phyloP scores from a whole-genome alignment of 2,888 invertebrate genomes.

The Amphipoea oculea region DNA sequence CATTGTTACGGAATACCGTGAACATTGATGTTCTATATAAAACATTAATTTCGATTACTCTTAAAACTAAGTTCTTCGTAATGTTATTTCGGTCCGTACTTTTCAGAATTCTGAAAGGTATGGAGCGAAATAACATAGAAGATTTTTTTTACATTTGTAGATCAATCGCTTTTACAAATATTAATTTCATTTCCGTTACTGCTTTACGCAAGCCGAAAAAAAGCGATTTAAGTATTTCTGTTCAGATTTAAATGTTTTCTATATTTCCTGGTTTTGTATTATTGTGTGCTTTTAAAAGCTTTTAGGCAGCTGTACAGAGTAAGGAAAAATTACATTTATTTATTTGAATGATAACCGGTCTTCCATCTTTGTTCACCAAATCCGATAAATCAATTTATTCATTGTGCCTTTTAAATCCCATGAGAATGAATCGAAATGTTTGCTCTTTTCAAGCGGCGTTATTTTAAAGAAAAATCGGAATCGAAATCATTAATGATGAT shows the following conservation, averaged over 20 bases:
- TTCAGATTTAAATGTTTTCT: constrained; percentile 28
- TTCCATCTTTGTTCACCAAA: constrained; percentile 44
- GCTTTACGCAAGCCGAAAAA: constrained; percentile 11
- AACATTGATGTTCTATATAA: not conserved
- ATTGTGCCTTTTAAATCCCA: constrained; percentile 47
- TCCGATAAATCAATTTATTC: constrained; percentile 34
- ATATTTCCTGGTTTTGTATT: constrained; percentile 7
- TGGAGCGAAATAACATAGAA: not conserved
- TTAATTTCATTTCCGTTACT: constrained; percentile 24
- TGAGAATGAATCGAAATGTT: constrained; percentile 16
- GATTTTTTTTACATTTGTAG: not conserved
- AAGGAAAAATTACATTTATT: constrained; percentile 17
- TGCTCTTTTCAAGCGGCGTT: constrained; percentile 10
- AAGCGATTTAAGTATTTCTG: constrained; percentile 31
- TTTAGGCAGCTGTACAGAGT: constrained; percentile 27
- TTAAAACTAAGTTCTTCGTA: not conserved
- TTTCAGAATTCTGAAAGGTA: not conserved
- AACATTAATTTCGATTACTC: not conserved
- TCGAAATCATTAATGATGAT: not conserved
- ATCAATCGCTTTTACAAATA: not conserved
- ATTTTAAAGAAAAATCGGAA: constrained; percentile 16
- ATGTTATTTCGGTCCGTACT: no score
- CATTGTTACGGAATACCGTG: not conserved
- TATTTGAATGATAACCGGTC: constrained; percentile 25
- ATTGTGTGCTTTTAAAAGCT: constrained; percentile 33